Percentiles rank a stretch among this genome's conserved stretches.
phyloP scores from a whole-genome alignment of 2,888 invertebrate genomes.

The Metellina segmentata region DNA sequence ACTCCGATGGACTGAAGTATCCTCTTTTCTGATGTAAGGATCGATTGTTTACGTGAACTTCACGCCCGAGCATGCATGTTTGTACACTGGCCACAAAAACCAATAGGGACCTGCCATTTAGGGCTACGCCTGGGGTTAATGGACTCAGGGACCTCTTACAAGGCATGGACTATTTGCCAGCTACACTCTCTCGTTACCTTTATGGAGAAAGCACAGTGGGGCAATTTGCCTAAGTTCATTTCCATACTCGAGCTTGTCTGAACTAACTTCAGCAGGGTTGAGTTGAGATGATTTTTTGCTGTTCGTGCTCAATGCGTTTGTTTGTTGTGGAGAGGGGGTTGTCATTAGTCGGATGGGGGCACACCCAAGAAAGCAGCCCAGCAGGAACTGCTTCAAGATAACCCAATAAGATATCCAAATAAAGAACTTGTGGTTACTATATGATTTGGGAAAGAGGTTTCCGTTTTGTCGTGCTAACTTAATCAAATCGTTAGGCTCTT shows the following conservation, averaged over 20 bases:
- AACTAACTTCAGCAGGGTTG: not conserved
- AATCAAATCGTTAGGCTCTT: not conserved
- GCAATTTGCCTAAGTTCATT: constrained; percentile 13
- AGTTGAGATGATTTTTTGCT: not conserved
- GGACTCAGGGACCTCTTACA: constrained; percentile 5
- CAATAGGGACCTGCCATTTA: constrained; percentile 17
- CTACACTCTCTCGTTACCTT: constrained; percentile 10
- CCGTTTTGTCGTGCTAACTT: not conserved
- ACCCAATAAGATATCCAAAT: constrained; percentile 24
- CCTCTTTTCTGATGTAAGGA: not conserved
- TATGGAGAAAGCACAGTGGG: not conserved
- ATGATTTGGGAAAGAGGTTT: not conserved
- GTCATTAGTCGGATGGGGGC: not conserved
- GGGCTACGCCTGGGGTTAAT: constrained; percentile 28
- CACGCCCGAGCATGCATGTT: constrained; percentile 21
- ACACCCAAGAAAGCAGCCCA: constrained; percentile 29
- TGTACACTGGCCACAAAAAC: constrained; percentile 6
- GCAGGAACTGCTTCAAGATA: constrained; percentile 17
- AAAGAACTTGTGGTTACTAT: not conserved
- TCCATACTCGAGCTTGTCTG: too few relatives aligned
- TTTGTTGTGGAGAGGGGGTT: not conserved
- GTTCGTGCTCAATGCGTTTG: not conserved
- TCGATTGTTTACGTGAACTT: constrained; percentile 41
- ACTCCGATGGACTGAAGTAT: constrained; percentile 6
- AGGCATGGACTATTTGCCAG: not conserved